These are phyloP conservation scores for Pandion haliaetus DNA, from an alignment of 2,113 vertebrate genomes.

Conservation along the genomic window DNA sequence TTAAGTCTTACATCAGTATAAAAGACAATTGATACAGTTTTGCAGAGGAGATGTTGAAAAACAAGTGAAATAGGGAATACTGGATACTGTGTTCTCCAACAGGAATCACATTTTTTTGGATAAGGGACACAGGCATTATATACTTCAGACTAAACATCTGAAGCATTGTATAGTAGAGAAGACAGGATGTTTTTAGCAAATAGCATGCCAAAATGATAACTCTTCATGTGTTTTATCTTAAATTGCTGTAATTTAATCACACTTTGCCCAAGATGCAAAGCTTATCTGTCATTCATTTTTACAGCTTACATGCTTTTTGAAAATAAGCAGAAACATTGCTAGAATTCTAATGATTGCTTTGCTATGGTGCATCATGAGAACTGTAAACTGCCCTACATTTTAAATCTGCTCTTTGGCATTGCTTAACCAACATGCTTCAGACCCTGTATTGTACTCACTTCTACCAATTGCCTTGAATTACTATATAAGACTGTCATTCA, in stretches of 20 bases:
- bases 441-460: neutral
- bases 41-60: neutral
- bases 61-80: neutral
- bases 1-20: neutral
- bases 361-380: neutral
- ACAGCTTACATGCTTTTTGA: neutral
- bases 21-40: neutral
- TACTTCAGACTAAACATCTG: neutral
- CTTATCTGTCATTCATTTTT: neutral
- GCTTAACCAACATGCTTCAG: neutral
- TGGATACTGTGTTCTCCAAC: neutral
- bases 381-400: neutral
- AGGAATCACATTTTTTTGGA: rapidly evolving
- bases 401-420: neutral
- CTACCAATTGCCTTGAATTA: neutral
- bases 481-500: neutral
- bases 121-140: neutral
- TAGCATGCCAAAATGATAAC: neutral
- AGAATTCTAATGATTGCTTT: neutral
- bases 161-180: neutral
- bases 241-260: conserved; percentile 11
- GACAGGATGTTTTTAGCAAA: neutral
- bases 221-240: neutral
- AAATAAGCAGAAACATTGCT: neutral
- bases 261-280: neutral